Conservation (phyloP, 1,140 invertebrate genomes). For the Papilio dardanus region DNA sequence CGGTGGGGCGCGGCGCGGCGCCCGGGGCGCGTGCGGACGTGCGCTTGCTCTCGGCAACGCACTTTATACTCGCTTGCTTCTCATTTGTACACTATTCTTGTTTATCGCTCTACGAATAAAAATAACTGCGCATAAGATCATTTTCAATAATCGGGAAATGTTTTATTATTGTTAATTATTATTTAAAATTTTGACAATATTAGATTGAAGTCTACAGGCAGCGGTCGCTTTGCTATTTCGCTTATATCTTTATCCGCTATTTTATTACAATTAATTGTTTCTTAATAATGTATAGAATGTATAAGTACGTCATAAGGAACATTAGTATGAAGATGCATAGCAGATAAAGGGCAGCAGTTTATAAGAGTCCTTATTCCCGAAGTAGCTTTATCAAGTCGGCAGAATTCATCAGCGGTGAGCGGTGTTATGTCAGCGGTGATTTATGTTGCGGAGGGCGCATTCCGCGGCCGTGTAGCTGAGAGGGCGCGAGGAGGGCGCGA, state of each 20-base stretch:
- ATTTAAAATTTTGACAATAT: too few relatives aligned
- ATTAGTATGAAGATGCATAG: background rate
- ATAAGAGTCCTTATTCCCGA: constrained; percentile 40
- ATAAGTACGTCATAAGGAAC: background rate
- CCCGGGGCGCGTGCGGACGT: constrained; percentile 50
- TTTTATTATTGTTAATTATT: background rate
- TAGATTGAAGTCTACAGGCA: too few relatives aligned
- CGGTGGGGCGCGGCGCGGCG: too few relatives aligned
- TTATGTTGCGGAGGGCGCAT: constrained; percentile 61
- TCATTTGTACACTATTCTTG: constrained; percentile 38
- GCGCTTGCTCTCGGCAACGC: background rate
- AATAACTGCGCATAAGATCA: background rate
- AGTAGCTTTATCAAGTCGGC: constrained; percentile 51
- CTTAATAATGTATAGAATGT: too few relatives aligned
- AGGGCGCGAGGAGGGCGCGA: constrained; percentile 54
- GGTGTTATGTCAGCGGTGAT: constrained; percentile 63
- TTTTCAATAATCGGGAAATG: background rate
- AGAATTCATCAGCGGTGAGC: constrained; percentile 66
- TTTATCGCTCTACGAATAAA: constrained; percentile 26
- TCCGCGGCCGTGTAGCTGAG: constrained; percentile 55
- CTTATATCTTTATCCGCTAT: background rate
- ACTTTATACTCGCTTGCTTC: constrained; percentile 35
- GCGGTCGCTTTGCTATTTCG: background rate
- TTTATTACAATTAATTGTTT: too few relatives aligned
- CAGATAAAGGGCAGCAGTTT: constrained; percentile 1